Base-by-base conservation (phyloP, 1,140 invertebrate species). In the Coenobita brevimanus region DNA sequence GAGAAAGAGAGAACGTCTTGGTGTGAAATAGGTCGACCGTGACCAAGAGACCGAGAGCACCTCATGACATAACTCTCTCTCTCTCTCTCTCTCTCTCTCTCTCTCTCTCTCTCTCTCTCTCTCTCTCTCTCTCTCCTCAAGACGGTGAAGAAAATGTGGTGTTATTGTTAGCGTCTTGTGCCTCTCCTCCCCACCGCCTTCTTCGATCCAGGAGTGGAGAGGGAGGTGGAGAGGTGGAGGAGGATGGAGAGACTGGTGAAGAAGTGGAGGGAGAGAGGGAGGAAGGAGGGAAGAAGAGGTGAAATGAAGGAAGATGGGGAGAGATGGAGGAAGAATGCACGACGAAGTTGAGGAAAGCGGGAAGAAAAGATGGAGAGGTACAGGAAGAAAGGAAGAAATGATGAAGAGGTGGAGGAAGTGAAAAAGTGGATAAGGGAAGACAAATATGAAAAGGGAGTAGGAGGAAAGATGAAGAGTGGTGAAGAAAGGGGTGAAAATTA, bases 51-150 rank as follows among this genome's bases (percentile, higher is more conserved):
- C 21, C 8, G 50, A 8, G 21, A 54, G 21, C 50, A 21, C 8
- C 50, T 21, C 50, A 21, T 8, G 50, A 54, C 8, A 21, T 27
- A 4, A 4, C 27, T 64, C 62, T 64, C 46, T 64, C 17, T n/a
- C 62, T 27, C 62, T 27, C 17, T 21, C 62, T 27, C 17, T 64
- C 27, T 21, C 67, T 27, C 27, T 71, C 17, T 13, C 67, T 15
- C 67, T 71, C 67, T 71, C n/a, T 71, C 24, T 69, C 64, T 69
- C 64, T 69, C 64, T 69, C 64, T 69, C 64, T 69, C 64, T 69
- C 64, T 69, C 64, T 69, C 64, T 69, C 64, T 69, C 64, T 30
- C 67, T 27, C 67, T 50, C 17, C 46, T 17, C 46, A 17, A 50
- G 46, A 17, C 46, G 6, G 17, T 50, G 46, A 50, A 17, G 17